Percentiles rank a stretch among this genome's conserved stretches.
These are phyloP conservation scores for Thecophora atra DNA, from an alignment of 2,888 invertebrate genomes.

Conservation along the genomic window DNA sequence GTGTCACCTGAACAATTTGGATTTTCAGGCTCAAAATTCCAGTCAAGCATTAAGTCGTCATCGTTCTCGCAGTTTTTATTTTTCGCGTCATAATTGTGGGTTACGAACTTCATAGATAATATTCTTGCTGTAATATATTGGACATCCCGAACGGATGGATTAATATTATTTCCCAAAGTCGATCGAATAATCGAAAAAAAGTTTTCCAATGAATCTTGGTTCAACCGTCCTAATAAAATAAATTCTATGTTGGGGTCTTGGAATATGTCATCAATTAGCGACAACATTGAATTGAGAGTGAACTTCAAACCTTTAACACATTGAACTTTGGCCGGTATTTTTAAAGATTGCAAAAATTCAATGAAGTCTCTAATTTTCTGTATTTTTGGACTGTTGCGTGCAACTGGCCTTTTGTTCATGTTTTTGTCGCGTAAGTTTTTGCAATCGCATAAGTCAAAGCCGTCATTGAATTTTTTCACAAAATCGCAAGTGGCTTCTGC, in stretches of 20 bases:
- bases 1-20: neutral
- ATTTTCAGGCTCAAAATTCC: neutral
- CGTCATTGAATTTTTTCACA: conserved; percentile 2
- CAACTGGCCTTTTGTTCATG: neutral
- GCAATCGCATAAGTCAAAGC: neutral
- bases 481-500: conserved; percentile 4
- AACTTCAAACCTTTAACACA: neutral
- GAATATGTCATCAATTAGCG: conserved; percentile 2
- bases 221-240: neutral
- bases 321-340: neutral
- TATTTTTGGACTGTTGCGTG: neutral
- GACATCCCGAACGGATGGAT: conserved; percentile 3
- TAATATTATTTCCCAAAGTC: conserved; percentile 1
- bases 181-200: conserved; percentile 13
- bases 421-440: neutral
- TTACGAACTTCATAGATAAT: conserved; percentile 10
- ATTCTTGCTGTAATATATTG: neutral
- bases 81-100: neutral
- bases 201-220: conserved; percentile 4
- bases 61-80: conserved; percentile 16
- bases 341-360: neutral
- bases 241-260: conserved; percentile 13
- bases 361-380: neutral
- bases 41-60: conserved; percentile 7
- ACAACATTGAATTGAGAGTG: neutral